These are phyloP conservation scores for Euzophera pinguis DNA, from an alignment of 2,888 invertebrate species.

Conservation along the genomic window DNA sequence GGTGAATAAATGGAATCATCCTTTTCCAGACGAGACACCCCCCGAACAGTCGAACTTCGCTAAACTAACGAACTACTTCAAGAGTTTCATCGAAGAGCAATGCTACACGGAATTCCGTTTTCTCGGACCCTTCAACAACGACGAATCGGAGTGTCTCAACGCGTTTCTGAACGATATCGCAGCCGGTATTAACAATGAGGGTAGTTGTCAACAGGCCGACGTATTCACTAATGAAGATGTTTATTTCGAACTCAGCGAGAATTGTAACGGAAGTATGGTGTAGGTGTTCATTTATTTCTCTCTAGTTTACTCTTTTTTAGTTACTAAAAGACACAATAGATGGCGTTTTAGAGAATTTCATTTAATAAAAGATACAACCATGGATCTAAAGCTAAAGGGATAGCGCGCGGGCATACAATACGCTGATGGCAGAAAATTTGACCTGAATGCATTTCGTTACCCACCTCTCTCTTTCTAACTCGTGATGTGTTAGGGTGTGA, in stretches of 20 bases:
- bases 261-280: constrained; percentile 42
- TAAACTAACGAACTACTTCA: constrained; percentile 39
- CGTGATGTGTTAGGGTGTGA: too few relatives aligned
- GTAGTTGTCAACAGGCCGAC: constrained; percentile 7
- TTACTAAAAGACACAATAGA: too few relatives aligned
- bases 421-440: too few relatives aligned
- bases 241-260: constrained; percentile 29
- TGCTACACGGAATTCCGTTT: constrained; percentile 44
- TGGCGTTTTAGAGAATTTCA: too few relatives aligned
- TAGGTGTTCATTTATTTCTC: constrained; percentile 29
- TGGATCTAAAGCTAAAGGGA: too few relatives aligned
- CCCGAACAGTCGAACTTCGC: constrained; percentile 13
- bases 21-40: constrained; percentile 8
- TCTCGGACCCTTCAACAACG: constrained; percentile 38
- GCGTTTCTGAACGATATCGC: constrained; percentile 28
- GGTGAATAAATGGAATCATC: neutral
- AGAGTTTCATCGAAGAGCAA: constrained; percentile 32
- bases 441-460: too few relatives aligned
- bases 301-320: neutral
- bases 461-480: too few relatives aligned
- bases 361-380: too few relatives aligned
- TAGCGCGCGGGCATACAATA: too few relatives aligned
- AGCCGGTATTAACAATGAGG: constrained; percentile 17
- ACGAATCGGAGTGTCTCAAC: constrained; percentile 33
- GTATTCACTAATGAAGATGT: constrained; percentile 23